Evolutionary conservation across 2,113 vertebrate species (phyloP).

Genomic region (Eleginops maclovinus): DNA sequence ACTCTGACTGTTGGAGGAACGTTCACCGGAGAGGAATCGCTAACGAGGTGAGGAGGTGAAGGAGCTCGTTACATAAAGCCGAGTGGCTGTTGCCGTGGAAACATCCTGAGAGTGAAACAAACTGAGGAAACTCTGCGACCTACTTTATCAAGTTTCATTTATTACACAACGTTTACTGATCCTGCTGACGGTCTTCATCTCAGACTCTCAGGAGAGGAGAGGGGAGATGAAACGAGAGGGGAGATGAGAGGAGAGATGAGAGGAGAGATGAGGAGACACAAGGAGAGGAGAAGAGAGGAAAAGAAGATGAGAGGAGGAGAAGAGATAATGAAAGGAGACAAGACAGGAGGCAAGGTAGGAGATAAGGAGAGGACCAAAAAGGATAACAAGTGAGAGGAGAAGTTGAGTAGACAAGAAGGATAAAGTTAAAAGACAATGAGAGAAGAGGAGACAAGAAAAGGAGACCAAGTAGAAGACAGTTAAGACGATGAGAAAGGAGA

Average conservation of each 20-base stretch:
- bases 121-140: conserved; percentile 52
- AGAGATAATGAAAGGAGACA: not conserved
- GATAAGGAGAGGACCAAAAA: not conserved
- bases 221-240: no score
- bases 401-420: not conserved
- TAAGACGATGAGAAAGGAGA: no score
- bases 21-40: not conserved
- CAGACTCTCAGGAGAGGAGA: not conserved
- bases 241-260: no score
- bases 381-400: not conserved
- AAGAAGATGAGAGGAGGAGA: no score
- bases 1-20: no score
- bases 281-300: no score
- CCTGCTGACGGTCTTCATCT: not conserved
- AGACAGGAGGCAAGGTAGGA: not conserved
- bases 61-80: conserved; percentile 11
- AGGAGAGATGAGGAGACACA: no score
- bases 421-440: no score
- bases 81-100: conserved; percentile 42
- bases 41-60: not conserved
- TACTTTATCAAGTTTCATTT: conserved; percentile 31
- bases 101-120: conserved; percentile 18
- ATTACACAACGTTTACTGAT: conserved; percentile 16
- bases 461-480: not conserved
- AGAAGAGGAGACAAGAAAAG: not conserved